phyloP scores from a whole-genome alignment of 2,113 vertebrate species.

The Sigmodon hispidus region DNA sequence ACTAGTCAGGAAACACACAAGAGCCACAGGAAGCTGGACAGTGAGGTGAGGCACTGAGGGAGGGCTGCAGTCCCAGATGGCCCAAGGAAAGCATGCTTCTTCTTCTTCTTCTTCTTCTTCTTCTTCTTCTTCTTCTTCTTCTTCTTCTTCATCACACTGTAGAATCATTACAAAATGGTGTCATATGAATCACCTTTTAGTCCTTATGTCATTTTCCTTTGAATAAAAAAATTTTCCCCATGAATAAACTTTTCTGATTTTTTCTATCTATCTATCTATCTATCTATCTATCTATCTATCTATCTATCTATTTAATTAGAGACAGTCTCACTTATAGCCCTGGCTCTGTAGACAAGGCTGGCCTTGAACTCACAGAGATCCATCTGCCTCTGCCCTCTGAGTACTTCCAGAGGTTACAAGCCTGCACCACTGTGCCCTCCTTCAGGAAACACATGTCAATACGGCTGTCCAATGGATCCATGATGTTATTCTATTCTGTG shows the following conservation, averaged over 20 bases:
- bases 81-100: neutral
- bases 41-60: neutral
- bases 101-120: too few species aligned
- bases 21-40: neutral
- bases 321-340: neutral
- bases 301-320: neutral
- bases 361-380: neutral
- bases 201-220: neutral
- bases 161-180: neutral
- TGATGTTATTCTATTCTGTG: neutral
- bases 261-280: neutral
- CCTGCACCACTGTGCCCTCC: neutral
- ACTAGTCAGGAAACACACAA: neutral
- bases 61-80: neutral
- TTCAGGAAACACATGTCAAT: neutral
- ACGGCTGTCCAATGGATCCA: neutral
- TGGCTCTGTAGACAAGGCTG: neutral
- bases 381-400: neutral
- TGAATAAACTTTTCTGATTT: neutral
- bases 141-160: neutral
- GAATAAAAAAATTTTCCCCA: neutral
- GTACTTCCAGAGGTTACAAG: neutral
- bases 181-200: neutral
- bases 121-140: neutral
- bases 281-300: too few species aligned